A percentile compares a stretch with the other conserved stretches of the same genome.
phyloP scores from a whole-genome alignment of 2,113 vertebrate genomes.

The Grammomys dolichurus region DNA sequence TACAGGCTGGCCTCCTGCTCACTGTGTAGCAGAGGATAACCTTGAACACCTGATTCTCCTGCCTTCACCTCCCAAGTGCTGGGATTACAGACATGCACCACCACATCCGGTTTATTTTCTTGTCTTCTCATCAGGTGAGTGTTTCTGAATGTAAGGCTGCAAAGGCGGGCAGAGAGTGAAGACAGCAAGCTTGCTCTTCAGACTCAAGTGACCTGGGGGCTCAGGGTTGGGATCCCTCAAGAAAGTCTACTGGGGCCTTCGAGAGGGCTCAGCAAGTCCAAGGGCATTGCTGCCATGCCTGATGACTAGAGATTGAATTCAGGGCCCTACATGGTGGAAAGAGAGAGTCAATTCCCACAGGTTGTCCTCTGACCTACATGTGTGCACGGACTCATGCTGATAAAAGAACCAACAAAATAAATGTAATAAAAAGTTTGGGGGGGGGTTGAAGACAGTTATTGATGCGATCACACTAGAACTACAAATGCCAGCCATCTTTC shows the following conservation, averaged over 20 bases:
- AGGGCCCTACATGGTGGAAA: neutral
- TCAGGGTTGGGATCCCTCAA: neutral
- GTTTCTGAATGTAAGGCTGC: no score
- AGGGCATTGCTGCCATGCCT: neutral
- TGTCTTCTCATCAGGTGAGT: neutral
- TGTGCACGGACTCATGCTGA: no score
- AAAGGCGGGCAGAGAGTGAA: neutral
- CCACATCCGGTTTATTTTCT: neutral
- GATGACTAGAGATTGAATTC: neutral
- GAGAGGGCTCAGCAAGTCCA: neutral
- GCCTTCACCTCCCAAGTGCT: neutral
- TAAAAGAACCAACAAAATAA: neutral
- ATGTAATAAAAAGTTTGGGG: neutral
- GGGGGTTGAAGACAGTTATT: no score
- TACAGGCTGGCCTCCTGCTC: neutral
- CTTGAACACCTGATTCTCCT: neutral
- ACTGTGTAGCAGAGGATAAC: neutral
- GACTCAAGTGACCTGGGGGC: neutral
- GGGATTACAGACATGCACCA: neutral
- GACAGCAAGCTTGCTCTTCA: neutral
- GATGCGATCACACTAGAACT: accelerated
- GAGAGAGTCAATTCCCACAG: neutral
- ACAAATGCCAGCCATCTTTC: neutral
- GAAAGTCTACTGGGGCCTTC: neutral
- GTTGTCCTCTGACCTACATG: neutral